These are phyloP conservation scores for Phortica okadai DNA, from an alignment of 2,888 invertebrate species.

Conservation along the genomic window DNA sequence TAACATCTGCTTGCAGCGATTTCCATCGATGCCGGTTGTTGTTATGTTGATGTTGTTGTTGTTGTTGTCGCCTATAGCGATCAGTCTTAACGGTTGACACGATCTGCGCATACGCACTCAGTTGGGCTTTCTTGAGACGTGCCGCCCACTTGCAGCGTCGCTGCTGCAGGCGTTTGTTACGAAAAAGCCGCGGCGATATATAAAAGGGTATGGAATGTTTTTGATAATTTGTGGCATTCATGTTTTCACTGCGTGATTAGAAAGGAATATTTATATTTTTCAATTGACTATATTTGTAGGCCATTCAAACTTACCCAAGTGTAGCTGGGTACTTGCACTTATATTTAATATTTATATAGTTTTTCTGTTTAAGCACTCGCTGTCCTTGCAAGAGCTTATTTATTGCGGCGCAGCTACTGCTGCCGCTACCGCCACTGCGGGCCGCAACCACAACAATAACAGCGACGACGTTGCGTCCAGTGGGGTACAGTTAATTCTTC, in stretches of 20 bases:
- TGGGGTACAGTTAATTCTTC: constrained; percentile 59
- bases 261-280: background rate
- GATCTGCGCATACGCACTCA: constrained; percentile 24
- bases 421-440: constrained; percentile 24
- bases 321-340: background rate
- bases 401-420: constrained; percentile 21
- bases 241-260: constrained; percentile 34
- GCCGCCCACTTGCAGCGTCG: constrained; percentile 64
- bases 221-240: constrained; percentile 43
- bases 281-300: background rate
- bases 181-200: constrained; percentile 69
- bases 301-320: background rate
- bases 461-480: constrained; percentile 29
- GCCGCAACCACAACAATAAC: constrained; percentile 20
- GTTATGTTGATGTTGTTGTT: constrained; percentile 24
- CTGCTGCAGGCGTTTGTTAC: constrained; percentile 71
- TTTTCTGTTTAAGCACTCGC: constrained; percentile 31
- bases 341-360: constrained; percentile 20
- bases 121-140: constrained; percentile 41
- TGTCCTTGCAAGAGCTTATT: constrained; percentile 13
- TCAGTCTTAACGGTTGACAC: constrained; percentile 53
- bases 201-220: constrained; percentile 73
- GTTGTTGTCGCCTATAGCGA: constrained; percentile 39
- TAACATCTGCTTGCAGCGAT: constrained; percentile 62
- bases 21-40: constrained; percentile 52